Evolutionary conservation across 2,888 invertebrate species (phyloP), one percentile per base, ranked within the genome.

Genomic region (Odontocolon sp.): DNA sequence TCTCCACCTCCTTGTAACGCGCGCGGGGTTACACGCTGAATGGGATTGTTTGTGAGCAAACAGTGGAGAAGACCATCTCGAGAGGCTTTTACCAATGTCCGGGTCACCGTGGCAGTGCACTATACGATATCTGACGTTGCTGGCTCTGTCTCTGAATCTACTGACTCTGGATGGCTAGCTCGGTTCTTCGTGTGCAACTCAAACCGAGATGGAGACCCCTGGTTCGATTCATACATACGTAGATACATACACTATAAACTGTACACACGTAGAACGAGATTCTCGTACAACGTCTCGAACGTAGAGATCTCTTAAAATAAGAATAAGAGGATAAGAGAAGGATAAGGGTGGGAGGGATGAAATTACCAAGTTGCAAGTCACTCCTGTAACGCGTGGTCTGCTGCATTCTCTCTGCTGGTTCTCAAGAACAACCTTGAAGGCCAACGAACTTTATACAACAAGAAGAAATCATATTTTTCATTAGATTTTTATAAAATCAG

Each of bases 351-450:
- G 23, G 40, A 31, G 79, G 85, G 86, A 87, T 88, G 86, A 89
- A 88, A 89, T 88, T 88, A 88, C 86, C 85, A 87, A 87, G 86
- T 81, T 87, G 87, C 88, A 87, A 88, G 88, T 88, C 88, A 88
- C 82, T 81, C 81, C 80, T 78, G 83, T 78, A 87, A 86, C 84
- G 80, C 82, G 81, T 82, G 81, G 81, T 23, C 75, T 79, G 71
- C 77, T 80, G 79, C 79, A 67, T 59, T 52, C 33, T 28, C 47
- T 28, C 47, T 18, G 42, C 23, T 9, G 38, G n/a, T 42, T 59
- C 52, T 47, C 18, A 42, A 33, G 9, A 36, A 61, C 42, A 9
- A 11, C 42, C 16, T 42, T 42, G 2, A 57, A 18, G 59, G 36
- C 2, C 23, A 11, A 4, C 23, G 14, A n/a, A n/a, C n/a, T n/a